A percentile compares a stretch with the other conserved stretches of the same genome.
Conservation (phyloP, 2,888 invertebrate genomes). For the Iselma pallidipennis region DNA sequence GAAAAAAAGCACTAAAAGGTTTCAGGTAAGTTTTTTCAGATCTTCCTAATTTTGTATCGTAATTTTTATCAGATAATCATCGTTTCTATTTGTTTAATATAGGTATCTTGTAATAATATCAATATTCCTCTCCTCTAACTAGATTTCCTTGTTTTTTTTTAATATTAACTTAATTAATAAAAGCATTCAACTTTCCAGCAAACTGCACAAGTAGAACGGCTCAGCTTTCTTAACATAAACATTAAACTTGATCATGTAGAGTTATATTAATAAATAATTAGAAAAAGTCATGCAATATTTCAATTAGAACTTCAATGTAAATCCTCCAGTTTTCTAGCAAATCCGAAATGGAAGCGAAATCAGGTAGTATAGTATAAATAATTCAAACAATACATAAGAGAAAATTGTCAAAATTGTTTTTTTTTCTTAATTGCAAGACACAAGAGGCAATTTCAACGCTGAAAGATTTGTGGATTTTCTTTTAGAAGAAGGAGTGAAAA, state of each 20-base stretch:
- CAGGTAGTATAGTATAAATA: no score
- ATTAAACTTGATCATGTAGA: not conserved
- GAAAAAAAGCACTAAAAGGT: no score
- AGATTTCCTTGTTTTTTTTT: not conserved
- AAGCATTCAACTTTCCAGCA: not conserved
- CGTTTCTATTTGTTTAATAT: no score
- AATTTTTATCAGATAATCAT: no score
- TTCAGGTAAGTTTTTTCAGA: not conserved
- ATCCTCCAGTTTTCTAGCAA: not conserved
- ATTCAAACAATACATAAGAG: not conserved
- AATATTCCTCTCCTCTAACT: no score
- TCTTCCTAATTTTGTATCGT: no score
- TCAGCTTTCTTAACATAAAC: not conserved
- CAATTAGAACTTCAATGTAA: not conserved
- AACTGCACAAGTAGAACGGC: not conserved
- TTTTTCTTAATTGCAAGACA: not conserved
- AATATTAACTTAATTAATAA: not conserved
- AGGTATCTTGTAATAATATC: no score
- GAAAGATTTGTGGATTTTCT: constrained; percentile 40
- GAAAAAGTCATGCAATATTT: not conserved
- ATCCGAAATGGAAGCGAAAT: not conserved
- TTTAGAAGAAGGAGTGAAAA: constrained; percentile 54
- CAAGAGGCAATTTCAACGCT: constrained; percentile 20
- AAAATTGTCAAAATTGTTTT: no score
- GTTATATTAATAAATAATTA: not conserved